Evolutionary conservation across 2,797 vertebrate genomes (phyloP).

Genomic region (Labeo calbasu): DNA sequence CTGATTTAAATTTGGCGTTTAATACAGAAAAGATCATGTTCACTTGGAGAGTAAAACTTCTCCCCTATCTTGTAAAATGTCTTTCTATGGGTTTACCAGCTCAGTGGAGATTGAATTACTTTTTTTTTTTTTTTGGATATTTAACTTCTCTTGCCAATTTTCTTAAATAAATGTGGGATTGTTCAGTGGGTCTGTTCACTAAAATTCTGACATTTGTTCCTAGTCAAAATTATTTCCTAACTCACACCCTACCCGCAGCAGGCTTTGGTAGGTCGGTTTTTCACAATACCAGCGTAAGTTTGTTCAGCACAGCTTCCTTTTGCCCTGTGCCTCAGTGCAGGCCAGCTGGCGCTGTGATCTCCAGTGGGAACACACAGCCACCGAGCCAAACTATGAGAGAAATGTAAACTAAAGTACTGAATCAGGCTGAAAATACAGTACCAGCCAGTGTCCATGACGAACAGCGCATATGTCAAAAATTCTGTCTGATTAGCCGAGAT

Average conservation of each 20-base stretch:
- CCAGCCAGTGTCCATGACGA: conserved; percentile 23
- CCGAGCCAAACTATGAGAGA: conserved; percentile 74
- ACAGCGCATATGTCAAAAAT: conserved; percentile 47
- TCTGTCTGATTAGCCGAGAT: conserved; percentile 57
- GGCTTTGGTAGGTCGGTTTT: conserved; percentile 1
- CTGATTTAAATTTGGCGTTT: conserved; percentile 4
- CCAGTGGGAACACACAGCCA: conserved; percentile 55
- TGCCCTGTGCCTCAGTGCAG: conserved; percentile 60
- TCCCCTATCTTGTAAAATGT: neutral
- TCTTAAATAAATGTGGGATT: conserved; percentile 9
- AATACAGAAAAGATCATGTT: neutral
- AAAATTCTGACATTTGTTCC: neutral
- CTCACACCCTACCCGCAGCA: neutral
- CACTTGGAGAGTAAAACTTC: neutral
- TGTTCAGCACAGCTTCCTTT: conserved; percentile 70
- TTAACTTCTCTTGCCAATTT: neutral
- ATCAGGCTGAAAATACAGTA: conserved; percentile 44
- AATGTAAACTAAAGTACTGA: conserved; percentile 73
- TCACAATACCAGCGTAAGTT: conserved; percentile 69
- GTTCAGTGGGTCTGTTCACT: neutral
- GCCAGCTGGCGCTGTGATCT: conserved; percentile 67
- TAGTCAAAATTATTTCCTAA: conserved; percentile 10
- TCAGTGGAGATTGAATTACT: neutral
- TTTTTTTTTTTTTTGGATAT: neutral
- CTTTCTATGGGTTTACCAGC: neutral